These are phyloP conservation scores for Nephrotoma guestfalica DNA, from an alignment of 2,888 invertebrate species.

Conservation along the genomic window DNA sequence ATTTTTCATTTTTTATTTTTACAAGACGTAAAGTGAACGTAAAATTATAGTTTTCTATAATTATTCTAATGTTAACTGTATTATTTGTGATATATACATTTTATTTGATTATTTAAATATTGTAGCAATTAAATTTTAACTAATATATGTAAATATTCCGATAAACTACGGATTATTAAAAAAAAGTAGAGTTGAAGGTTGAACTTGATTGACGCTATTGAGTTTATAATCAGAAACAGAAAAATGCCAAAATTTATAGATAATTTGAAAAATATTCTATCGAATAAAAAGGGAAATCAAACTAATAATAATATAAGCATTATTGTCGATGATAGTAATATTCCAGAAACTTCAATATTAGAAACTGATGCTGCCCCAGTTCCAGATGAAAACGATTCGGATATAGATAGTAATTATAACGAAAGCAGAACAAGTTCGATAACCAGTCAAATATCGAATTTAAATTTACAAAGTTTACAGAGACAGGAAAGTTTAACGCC, in stretches of 20 bases:
- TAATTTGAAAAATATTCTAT: background rate
- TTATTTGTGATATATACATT: background rate
- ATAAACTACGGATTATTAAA: background rate
- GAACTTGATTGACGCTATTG: background rate
- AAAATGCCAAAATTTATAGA: background rate
- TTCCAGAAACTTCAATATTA: background rate
- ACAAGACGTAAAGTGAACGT: background rate
- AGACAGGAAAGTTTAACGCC: background rate
- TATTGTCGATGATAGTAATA: background rate
- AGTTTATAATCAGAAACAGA: background rate
- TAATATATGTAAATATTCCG: background rate
- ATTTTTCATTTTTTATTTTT: background rate
- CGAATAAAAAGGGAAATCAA: background rate
- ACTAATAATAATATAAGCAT: background rate
- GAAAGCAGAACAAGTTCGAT: background rate
- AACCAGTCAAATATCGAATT: background rate
- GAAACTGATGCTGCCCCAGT: conserved; percentile 4
- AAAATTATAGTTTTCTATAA: background rate
- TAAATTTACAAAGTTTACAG: background rate
- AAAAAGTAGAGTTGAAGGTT: background rate
- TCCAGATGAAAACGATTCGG: background rate
- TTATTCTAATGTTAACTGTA: background rate
- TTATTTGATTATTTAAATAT: background rate
- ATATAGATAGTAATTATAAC: background rate
- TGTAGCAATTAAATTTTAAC: background rate